Base-by-base conservation (phyloP, 2,888 invertebrate species). In the Tetragnatha montana region DNA sequence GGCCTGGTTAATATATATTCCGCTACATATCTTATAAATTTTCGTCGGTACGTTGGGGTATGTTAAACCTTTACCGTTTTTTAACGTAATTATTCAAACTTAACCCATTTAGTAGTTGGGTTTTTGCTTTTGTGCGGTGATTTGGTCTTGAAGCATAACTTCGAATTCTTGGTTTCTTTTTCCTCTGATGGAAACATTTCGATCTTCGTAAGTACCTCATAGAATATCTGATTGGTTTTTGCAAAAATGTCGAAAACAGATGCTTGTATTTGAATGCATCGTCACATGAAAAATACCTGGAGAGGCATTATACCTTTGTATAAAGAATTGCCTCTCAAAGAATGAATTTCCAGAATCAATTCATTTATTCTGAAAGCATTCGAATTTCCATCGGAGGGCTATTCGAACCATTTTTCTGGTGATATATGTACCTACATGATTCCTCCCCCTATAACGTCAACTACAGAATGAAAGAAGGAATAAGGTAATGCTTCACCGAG, bases 401-500 rank as follows among this genome's bases (percentile, higher is more conserved):
- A 60, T 60, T 60, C 60, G 60, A 60, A 60, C 17, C 17, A 60
- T 60, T 60, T 60, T 60, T 60, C 60, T 60, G 4, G 60, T 60
- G 60, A 60, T 60, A 17, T 60, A 60, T 60, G 60, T 60, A 60
- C 60, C 60, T 7, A 60, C 60, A 60, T 10, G 60, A 60, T 60
- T 60, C 17, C 17, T 17, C 60, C 12, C 17, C 60, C n/a, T n/a
- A 60, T 17, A 4, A 60, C 60, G 12, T 49, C 35, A 69, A 22
- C 35, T 47, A 19, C 47, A 21, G 47, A 50, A 19, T 21, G 69
- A 21, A 69, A 50, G 22, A 74, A 60, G 4, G 60, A 35, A 14
- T 21, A 75, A 83, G 83, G 83, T 83, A 60, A 75, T 83, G 60
- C 83, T 75, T 75, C 50, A 50, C 12, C 12, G 68, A 68, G 47